Conservation (phyloP, 2,888 invertebrate species). For the Meiosimyza platycephala region DNA sequence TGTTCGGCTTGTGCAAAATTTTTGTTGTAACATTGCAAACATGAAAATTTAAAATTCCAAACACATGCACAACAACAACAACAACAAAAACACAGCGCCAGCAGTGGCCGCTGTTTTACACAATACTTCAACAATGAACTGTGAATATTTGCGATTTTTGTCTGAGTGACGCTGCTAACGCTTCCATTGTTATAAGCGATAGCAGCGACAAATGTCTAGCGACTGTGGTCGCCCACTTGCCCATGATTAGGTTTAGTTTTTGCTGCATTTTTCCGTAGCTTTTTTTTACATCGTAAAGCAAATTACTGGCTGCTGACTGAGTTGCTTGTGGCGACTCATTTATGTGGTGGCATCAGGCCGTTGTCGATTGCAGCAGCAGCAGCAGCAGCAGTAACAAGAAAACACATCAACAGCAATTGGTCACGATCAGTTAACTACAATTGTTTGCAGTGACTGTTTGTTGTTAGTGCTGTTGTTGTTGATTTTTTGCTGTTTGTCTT, state of each 20-base stretch:
- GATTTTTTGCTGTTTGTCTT: slow-evolving; percentile 16
- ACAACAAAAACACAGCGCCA: too few species aligned
- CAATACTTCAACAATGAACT: too few species aligned
- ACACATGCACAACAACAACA: too few species aligned
- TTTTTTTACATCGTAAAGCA: too few species aligned
- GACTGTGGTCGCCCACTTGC: neutral
- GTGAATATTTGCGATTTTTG: too few species aligned
- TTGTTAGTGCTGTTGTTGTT: slow-evolving; percentile 11
- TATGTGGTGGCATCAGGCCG: slow-evolving; percentile 2
- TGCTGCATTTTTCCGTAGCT: too few species aligned
- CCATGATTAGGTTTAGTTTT: neutral
- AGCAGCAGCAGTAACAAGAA: slow-evolving; percentile 26
- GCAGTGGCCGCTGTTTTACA: too few species aligned
- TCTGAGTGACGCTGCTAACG: too few species aligned
- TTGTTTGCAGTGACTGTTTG: slow-evolving; percentile 22
- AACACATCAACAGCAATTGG: slow-evolving; percentile 21
- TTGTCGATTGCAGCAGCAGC: slow-evolving; percentile 1
- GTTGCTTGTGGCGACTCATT: slow-evolving; percentile 6
- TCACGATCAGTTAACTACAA: slow-evolving; percentile 32
- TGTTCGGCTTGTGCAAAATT: too few species aligned
- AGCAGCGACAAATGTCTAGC: neutral
- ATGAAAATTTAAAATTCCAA: too few species aligned
- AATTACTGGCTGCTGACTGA: neutral
- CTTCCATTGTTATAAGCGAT: too few species aligned
- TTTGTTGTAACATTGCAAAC: too few species aligned